Evolutionary conservation across 2,113 vertebrate species (phyloP).

Genomic region (Cyphomyrus plagiostoma): DNA sequence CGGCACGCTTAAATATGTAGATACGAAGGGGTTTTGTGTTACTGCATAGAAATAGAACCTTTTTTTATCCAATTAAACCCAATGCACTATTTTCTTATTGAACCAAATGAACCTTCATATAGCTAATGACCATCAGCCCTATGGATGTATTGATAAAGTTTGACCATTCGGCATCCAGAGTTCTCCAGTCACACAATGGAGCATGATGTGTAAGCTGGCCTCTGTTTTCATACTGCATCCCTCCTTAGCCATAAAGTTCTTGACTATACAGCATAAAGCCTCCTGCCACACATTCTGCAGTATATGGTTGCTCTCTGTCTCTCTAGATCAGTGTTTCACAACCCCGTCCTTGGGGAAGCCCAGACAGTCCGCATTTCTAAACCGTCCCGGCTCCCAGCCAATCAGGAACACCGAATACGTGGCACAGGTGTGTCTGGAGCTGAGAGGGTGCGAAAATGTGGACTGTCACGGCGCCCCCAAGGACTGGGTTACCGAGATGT

Average conservation of each 20-base stretch:
- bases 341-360: not conserved
- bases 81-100: not conserved
- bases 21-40: not conserved
- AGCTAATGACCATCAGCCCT: not conserved
- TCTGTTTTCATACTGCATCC: not conserved
- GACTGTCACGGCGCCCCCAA: not conserved
- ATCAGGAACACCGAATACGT: not conserved
- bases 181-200: not conserved
- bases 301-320: not conserved
- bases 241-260: not conserved
- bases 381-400: not conserved
- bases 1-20: not conserved
- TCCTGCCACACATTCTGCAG: not conserved
- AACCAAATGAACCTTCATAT: not conserved
- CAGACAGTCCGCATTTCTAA: not conserved
- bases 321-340: not conserved
- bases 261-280: not conserved
- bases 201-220: not conserved
- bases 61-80: not conserved
- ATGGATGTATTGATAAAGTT: not conserved
- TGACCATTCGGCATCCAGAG: not conserved
- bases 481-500: not conserved
- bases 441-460: not conserved
- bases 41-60: not conserved
- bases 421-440: not conserved